Base-by-base conservation (phyloP, 1,140 invertebrate genomes). In the Centruroides vittatus region DNA sequence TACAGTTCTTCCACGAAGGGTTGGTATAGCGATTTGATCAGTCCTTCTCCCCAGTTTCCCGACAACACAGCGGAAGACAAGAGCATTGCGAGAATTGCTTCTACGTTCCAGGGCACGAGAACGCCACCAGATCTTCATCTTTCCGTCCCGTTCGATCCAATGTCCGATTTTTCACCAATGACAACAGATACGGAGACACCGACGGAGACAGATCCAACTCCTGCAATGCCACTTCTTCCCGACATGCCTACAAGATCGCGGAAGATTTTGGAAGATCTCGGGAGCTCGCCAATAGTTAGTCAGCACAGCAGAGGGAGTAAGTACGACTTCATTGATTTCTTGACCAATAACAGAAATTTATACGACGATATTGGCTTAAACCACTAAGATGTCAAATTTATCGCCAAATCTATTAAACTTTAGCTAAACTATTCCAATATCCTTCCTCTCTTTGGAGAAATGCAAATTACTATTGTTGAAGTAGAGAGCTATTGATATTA, bases 171-270 rank as follows among this genome's bases (percentile, higher is more conserved):
- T 47, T 54, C 50, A 13, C 55, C 59, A 7, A 10, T 58, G 34
- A 56, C 46, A 34, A 55, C 47, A 3, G 52, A 60, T 35, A 51
- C 50, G 23, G 41, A 41, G 41, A 41, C 41, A 35, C 49, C n/a
- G 62, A 57, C 52, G 34, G 48, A 36, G 53, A 59, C 47, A 41
- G 35, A 55, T n/a, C 60, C 63, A 4, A 79, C 79, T 9, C 79
- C 80, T 4, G 80, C 80, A 10, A 83, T 83, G 81, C 81, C 81
- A 3, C 68, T 83, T 4, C 73, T 83, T 41, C 79, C 78, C 54
- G 82, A 83, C 69, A 80, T 82, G 73, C 80, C 79, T 47, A 78
- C 78, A 23, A 74, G 79, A 55, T 82, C 81, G 12, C 68, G 81
- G 49, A 80, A 79, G 65, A 74, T 82, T 46, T 72, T 83, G 55